phyloP scores from a whole-genome alignment of 2,888 invertebrate species.

The Craniophora ligustri region DNA sequence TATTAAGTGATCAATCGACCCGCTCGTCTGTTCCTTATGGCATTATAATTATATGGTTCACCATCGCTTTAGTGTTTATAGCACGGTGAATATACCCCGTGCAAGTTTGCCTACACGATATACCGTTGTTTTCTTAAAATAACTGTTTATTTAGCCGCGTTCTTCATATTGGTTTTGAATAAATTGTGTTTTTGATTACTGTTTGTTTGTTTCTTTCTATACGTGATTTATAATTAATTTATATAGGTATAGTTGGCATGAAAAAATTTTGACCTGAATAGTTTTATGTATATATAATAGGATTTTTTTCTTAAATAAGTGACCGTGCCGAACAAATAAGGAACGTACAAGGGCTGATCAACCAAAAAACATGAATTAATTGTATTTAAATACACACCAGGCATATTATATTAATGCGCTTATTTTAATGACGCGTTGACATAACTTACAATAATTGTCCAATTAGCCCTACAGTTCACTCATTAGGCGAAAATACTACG shows the following conservation, averaged over 20 bases:
- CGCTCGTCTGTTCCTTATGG: slow-evolving; percentile 38
- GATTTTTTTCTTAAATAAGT: too few relatives aligned
- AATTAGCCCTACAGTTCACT: slow-evolving; percentile 67
- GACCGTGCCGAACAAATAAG: too few relatives aligned
- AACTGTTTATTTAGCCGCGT: slow-evolving; percentile 22
- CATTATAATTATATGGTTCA: slow-evolving; percentile 40
- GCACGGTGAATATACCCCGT: slow-evolving; percentile 5
- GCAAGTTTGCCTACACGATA: background rate
- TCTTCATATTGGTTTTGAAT: slow-evolving; percentile 9
- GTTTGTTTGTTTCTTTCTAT: background rate
- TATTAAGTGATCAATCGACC: slow-evolving; percentile 51
- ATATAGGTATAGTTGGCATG: too few relatives aligned
- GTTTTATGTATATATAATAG: too few relatives aligned
- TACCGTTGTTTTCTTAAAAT: slow-evolving; percentile 13
- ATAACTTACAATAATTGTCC: slow-evolving; percentile 61
- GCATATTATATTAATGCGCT: slow-evolving; percentile 49
- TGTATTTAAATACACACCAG: background rate
- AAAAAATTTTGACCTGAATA: too few relatives aligned
- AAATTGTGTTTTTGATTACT: background rate
- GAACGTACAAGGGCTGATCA: background rate
- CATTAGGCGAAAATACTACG: slow-evolving; percentile 61
- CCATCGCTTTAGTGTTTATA: slow-evolving; percentile 16
- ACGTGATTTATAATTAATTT: too few relatives aligned
- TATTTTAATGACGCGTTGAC: slow-evolving; percentile 56
- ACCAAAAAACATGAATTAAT: background rate